These are phyloP conservation scores for Alcedo quadribrachys DNA, from an alignment of 2,797 vertebrate genomes.

Conservation along the genomic window DNA sequence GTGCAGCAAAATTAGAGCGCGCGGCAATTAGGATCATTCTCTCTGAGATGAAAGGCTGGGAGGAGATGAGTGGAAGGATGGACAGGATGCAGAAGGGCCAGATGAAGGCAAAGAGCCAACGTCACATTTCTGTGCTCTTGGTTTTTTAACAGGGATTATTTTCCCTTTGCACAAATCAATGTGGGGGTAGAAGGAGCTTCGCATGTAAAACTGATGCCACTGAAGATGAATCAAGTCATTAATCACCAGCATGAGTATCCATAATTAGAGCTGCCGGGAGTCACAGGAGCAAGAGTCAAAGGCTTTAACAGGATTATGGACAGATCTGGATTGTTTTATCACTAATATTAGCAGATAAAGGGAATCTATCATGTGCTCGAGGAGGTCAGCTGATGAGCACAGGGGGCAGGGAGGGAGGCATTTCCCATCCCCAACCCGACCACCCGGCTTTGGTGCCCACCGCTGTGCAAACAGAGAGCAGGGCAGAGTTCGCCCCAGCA, in stretches of 20 bases:
- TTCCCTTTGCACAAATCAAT: not conserved
- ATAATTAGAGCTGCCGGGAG: conserved; percentile 35
- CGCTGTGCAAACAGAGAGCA: accelerated
- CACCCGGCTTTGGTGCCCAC: accelerated
- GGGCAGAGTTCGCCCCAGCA: not conserved
- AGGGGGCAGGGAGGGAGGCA: not conserved
- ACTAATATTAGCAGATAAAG: conserved; percentile 21
- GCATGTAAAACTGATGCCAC: conserved; percentile 6
- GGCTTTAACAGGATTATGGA: conserved; percentile 57
- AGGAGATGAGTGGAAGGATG: conserved; percentile 8
- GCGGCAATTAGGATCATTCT: conserved; percentile 1
- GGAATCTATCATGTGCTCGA: not conserved
- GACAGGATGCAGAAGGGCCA: conserved; percentile 30
- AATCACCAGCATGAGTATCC: not conserved
- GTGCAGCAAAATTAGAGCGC: conserved; percentile 22
- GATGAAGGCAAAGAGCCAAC: not conserved
- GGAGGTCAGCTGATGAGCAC: not conserved
- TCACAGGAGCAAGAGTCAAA: conserved; percentile 54
- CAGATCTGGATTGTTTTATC: conserved; percentile 48
- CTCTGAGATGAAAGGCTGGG: not conserved
- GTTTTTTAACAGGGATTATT: not conserved
- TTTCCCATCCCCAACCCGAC: not conserved
- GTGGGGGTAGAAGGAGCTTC: not conserved
- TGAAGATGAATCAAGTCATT: conserved; percentile 40
- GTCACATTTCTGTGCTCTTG: not conserved